Percentiles rank a stretch among this genome's conserved stretches.
Evolutionary conservation across 2,113 vertebrate species (phyloP).

Genomic region (Nothocercus nigrocapillus): DNA sequence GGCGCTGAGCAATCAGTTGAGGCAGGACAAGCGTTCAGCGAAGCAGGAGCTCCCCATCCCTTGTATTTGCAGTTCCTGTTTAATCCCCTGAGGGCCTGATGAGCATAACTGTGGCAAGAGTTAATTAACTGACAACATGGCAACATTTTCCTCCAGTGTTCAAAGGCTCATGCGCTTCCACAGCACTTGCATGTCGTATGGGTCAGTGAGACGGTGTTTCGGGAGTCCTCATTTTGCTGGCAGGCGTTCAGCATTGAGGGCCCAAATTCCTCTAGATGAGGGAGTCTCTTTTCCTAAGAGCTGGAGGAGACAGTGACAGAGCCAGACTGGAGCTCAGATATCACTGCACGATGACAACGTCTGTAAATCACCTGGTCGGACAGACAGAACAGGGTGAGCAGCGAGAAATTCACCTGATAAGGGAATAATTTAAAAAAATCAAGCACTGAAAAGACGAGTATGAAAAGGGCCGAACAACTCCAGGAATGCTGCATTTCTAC

Average conservation of each 20-base stretch:
- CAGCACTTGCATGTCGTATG: accelerated
- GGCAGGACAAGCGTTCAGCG: not conserved
- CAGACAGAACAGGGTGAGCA: accelerated
- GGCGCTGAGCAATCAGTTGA: accelerated
- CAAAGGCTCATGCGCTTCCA: not conserved
- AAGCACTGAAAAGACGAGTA: not conserved
- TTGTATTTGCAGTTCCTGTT: not conserved
- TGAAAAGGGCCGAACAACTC: not conserved
- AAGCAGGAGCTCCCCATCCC: not conserved
- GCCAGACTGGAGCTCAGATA: not conserved
- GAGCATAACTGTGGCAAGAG: accelerated
- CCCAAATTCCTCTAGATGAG: not conserved
- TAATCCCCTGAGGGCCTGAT: not conserved
- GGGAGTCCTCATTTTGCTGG: not conserved
- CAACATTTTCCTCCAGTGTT: accelerated
- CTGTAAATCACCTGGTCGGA: not conserved
- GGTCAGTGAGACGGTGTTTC: not conserved
- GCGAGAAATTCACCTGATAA: not conserved
- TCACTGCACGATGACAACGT: too few relatives aligned
- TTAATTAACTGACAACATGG: not conserved
- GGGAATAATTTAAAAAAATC: not conserved
- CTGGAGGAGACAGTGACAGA: not conserved
- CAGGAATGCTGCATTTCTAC: not conserved
- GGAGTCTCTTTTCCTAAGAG: not conserved
- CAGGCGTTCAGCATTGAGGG: not conserved